phyloP scores from a whole-genome alignment of 2,113 vertebrate genomes.

The Halichoerus grypus region DNA sequence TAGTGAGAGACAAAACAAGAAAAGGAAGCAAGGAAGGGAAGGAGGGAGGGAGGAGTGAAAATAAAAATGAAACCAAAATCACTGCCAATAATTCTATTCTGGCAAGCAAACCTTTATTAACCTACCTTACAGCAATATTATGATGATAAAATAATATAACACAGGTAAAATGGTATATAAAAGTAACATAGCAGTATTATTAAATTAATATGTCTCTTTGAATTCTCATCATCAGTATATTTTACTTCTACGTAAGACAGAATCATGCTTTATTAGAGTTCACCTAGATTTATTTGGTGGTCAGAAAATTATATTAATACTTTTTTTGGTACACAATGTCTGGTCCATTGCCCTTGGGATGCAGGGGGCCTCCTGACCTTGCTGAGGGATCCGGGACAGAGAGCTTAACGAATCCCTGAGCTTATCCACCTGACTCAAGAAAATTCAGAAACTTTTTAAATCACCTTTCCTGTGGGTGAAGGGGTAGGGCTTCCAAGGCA shows the following conservation, averaged over 20 bases:
- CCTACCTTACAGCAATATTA: not conserved
- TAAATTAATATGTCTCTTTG: not conserved
- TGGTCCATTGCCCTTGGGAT: not conserved
- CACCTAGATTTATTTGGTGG: not conserved
- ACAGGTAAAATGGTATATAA: not conserved
- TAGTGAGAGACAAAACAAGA: not conserved
- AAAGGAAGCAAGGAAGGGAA: not conserved
- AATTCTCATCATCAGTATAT: not conserved
- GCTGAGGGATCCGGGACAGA: not conserved
- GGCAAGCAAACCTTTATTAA: not conserved
- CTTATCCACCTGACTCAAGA: not conserved
- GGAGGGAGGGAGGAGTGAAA: not conserved
- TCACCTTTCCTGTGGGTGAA: not conserved
- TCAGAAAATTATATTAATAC: not conserved
- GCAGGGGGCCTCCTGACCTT: not conserved
- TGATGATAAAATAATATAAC: not conserved
- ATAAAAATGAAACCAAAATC: not conserved
- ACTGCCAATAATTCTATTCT: not conserved
- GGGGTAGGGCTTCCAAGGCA: not conserved
- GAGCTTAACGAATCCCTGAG: not conserved
- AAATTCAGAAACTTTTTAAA: not conserved
- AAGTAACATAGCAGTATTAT: not conserved
- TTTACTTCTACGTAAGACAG: not conserved
- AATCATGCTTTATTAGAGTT: not conserved
- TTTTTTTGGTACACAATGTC: not conserved